Evolutionary conservation across 2,113 vertebrate genomes (phyloP).

Genomic region (Platysternon megacephalum): DNA sequence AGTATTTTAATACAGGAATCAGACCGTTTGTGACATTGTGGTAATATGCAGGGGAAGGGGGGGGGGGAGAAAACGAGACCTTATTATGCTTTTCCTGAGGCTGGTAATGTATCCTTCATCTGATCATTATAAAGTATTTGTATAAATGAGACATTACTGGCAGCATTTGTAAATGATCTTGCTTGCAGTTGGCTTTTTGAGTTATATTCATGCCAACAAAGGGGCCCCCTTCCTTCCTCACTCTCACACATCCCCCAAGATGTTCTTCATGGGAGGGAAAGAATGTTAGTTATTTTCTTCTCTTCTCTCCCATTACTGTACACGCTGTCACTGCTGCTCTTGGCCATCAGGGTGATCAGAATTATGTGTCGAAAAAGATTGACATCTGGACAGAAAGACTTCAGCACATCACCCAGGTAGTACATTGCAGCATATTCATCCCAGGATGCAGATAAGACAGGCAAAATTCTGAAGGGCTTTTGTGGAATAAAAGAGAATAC

Average conservation of each 20-base stretch:
- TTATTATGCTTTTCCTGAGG: not conserved
- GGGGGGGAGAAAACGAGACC: not conserved
- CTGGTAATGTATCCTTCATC: conserved; percentile 33
- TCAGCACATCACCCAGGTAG: not conserved
- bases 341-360: conserved; percentile 31
- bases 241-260: conserved; percentile 34
- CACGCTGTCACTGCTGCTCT: not conserved
- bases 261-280: conserved; percentile 63
- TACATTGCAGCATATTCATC: not conserved
- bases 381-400: conserved; percentile 64
- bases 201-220: not conserved
- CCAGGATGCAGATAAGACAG: conserved; percentile 6
- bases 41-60: not conserved
- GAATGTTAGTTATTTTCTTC: conserved; percentile 41
- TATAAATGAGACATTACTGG: conserved; percentile 36
- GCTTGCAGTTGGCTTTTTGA: conserved; percentile 48
- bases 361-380: conserved; percentile 57
- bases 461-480: not conserved
- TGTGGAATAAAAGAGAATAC: not conserved
- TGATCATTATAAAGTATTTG: conserved; percentile 40
- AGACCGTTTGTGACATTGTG: not conserved
- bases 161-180: conserved; percentile 26
- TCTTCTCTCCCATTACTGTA: conserved; percentile 36
- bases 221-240: conserved; percentile 36
- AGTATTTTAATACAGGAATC: not conserved